Base-by-base conservation (phyloP, 2,113 vertebrate genomes). In the Machaerirhynchus nigripectus region DNA sequence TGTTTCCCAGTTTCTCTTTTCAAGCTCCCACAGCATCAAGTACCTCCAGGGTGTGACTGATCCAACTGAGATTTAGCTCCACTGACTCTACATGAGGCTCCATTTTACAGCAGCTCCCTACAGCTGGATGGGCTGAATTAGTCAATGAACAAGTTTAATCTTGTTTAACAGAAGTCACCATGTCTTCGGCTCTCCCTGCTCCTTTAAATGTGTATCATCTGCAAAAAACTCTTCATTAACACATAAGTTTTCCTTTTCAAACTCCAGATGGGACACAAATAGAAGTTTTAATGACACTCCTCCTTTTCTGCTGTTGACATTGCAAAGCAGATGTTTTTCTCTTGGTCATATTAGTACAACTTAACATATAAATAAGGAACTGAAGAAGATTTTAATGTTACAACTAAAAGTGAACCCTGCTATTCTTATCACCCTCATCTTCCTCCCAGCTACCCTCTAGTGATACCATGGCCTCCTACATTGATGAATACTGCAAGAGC, bases 401-500 rank as follows among this genome's bases (percentile, higher is more conserved):
- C 19, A 6, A 37, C 52, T 75, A 24, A 71, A 86, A 90, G 52
- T 52, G 71, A 92, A 64, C 52, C 18, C 17, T 94, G 24, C 37
- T 73, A 3, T 44, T 80, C 59, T 96, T 93, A 94, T 90, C 96
- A 56, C 6, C 31, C 13, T 74, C 90, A 96, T 97, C 91, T 95
- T 96, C 90, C 95, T 96, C 80, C 64, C 47, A 94, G 89, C 79
- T 86, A 95, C 81, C 50, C 6, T 93, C 59, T 30, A 56, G 47
- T 84, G 92, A 87, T 95, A 93, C 44, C 52, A n/a, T 90, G 90
- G 87, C 95, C 93, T 96, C 95, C 93, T 96, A 96, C 90, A 90
- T 2, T 23, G 95, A 94, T 94, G 85, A 90, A 68, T 90, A 52
- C 74, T 89, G 35, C 39, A 84, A 39, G 52, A 90, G 64, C 31